Conservation (phyloP, 2,113 vertebrate species). For the Sinocyclocheilus anophthalmus region DNA sequence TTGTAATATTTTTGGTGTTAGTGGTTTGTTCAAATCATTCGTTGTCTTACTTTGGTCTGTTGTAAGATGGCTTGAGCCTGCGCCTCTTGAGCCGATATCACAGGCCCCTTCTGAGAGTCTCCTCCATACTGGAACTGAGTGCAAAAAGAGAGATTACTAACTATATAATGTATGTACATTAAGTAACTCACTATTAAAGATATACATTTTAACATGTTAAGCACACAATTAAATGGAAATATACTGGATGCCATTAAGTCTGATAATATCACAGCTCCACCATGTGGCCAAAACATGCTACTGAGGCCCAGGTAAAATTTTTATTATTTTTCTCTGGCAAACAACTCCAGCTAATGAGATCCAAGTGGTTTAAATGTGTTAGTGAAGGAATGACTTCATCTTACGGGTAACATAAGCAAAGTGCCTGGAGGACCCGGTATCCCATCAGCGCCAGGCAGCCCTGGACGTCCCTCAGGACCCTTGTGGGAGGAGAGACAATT, state of each 20-base stretch:
- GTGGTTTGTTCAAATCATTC: background rate
- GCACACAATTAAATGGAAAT: background rate
- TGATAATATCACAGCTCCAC: slow-evolving; percentile 71
- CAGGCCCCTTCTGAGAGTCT: slow-evolving; percentile 82
- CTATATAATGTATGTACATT: slow-evolving; percentile 11
- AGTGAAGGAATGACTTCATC: slow-evolving; percentile 48
- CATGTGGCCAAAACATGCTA: slow-evolving; percentile 67
- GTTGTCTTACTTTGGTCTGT: slow-evolving; percentile 79
- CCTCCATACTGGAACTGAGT: slow-evolving; percentile 83
- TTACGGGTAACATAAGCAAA: slow-evolving; percentile 89
- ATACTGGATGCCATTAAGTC: slow-evolving; percentile 45
- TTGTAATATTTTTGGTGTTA: background rate
- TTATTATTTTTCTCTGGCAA: background rate
- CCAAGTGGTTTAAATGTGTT: slow-evolving; percentile 10
- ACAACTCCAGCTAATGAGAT: background rate
- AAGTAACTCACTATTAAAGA: background rate
- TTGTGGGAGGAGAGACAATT: slow-evolving; percentile 52
- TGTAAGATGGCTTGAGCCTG: slow-evolving; percentile 90
- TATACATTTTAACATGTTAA: background rate
- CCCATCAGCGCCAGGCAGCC: slow-evolving; percentile 84
- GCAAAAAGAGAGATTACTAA: slow-evolving; percentile 21
- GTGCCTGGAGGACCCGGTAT: slow-evolving; percentile 86
- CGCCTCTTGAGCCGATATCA: slow-evolving; percentile 85
- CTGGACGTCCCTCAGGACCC: slow-evolving; percentile 85
- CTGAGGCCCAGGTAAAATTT: slow-evolving; percentile 24